Evolutionary conservation across 1,140 invertebrate species (phyloP).

Genomic region (Mya arenaria): DNA sequence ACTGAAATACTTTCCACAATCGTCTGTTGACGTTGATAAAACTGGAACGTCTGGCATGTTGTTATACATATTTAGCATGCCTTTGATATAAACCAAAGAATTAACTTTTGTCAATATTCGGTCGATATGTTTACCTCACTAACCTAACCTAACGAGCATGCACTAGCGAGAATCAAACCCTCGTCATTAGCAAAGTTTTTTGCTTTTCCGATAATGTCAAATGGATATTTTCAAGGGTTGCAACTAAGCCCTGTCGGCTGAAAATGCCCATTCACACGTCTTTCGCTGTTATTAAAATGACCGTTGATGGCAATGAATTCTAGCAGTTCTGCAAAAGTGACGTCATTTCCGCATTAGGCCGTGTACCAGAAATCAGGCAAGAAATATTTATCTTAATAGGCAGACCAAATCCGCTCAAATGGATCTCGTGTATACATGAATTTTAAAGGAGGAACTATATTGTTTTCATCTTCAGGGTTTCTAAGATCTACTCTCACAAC

Average conservation of each 20-base stretch:
- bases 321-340: conserved; percentile 64
- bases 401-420: conserved; percentile 60
- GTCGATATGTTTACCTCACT: background rate
- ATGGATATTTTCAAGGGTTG: conserved; percentile 50
- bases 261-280: conserved; percentile 55
- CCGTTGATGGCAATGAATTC: conserved; percentile 27
- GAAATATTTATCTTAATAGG: conserved; percentile 64
- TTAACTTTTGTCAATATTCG: conserved; percentile 8
- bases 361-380: conserved; percentile 54
- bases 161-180: background rate
- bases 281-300: background rate
- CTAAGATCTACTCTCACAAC: no score
- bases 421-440: conserved; percentile 64
- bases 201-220: conserved; percentile 33
- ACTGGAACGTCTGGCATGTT: conserved; percentile 15
- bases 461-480: no score
- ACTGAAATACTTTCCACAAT: conserved; percentile 35
- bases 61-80: background rate
- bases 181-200: conserved; percentile 43
- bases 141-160: background rate
- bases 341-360: conserved; percentile 59
- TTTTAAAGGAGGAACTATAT: conserved; percentile 4
- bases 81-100: conserved; percentile 15
- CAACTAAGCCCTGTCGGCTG: conserved; percentile 52
- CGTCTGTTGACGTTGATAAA: background rate